Base-by-base conservation (phyloP, 2,888 invertebrate species). In the Carabus problematicus region DNA sequence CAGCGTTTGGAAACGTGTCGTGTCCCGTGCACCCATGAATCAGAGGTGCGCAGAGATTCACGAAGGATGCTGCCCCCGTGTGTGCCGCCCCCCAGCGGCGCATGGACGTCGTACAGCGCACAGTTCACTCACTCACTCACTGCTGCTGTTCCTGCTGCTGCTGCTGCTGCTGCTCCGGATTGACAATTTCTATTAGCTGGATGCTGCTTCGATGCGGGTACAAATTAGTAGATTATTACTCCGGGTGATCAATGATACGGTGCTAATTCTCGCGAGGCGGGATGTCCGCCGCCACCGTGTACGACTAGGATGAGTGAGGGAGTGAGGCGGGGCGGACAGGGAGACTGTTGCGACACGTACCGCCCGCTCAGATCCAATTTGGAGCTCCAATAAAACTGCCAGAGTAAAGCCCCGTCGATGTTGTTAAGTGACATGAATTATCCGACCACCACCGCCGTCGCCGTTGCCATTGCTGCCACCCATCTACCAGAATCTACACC, bases 361-460 rank as follows among this genome's bases (percentile, higher is more conserved):
- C 75, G 73, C 78, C 74, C 76, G 78, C 77, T 79, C 78, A 79
- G 77, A 79, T 80, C 80, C 82, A 82, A 82, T 82, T 82, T 81
- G 80, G 81, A 79, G 80, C 79, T 79, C 81, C 82, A 83, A 82
- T 82, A 82, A 82, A 82, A 82, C 81, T 82, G 82, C 81, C 81
- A 82, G 77, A 75, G 79, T 78, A 81, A 82, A 82, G 81, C 82
- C 80, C 79, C 79, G 81, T 81, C 82, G 82, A 81, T 81, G 81
- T 78, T 79, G 81, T 80, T 81, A 82, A 82, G 82, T 82, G 83
- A 83, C 83, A 80, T 81, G 83, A 82, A 82, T 82, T 83, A 82
- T 82, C 82, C 80, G 73, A 71, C 75, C 76, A 70, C 49, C 66
- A 58, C 73, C 74, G 64, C 71, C 76, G 77, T 72, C 75, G 73